Percentiles rank a stretch among this genome's conserved stretches.
These are phyloP conservation scores for Phyllopteryx taeniolatus DNA, from an alignment of 2,113 vertebrate genomes.

Conservation along the genomic window DNA sequence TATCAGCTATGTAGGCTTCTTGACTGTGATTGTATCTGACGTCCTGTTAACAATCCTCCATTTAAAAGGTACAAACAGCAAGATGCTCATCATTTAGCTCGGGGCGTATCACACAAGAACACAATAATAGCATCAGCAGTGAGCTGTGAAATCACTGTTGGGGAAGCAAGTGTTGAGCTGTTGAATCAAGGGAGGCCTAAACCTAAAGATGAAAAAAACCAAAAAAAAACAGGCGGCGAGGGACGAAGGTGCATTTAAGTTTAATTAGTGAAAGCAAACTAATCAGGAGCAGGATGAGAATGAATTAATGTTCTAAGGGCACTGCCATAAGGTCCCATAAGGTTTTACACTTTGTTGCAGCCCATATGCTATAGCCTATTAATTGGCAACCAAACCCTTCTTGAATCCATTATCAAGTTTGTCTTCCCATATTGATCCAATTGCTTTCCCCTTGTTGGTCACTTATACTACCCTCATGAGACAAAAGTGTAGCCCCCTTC, in stretches of 20 bases:
- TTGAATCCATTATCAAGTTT: constrained; percentile 30
- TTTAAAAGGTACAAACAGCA: constrained; percentile 64
- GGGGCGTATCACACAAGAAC: constrained; percentile 32
- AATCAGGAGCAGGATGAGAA: constrained; percentile 71
- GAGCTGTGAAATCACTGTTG: constrained; percentile 43
- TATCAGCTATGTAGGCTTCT: constrained; percentile 34
- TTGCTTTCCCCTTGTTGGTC: constrained; percentile 4
- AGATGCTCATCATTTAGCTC: constrained; percentile 51
- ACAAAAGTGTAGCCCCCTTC: not conserved
- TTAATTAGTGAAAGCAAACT: constrained; percentile 72
- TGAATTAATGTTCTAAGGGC: constrained; percentile 70
- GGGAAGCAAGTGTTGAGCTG: constrained; percentile 29
- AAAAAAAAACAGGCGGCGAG: constrained; percentile 13
- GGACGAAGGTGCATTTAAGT: constrained; percentile 69
- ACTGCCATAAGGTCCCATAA: constrained; percentile 53
- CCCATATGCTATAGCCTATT: constrained; percentile 56
- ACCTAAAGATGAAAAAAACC: constrained; percentile 18
- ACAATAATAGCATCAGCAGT: constrained; percentile 58
- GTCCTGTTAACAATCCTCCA: constrained; percentile 60
- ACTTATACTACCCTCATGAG: not conserved
- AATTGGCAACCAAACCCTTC: constrained; percentile 63
- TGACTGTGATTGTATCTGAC: constrained; percentile 59
- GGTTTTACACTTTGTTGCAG: constrained; percentile 51
- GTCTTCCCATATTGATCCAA: not conserved
- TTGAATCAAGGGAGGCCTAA: constrained; percentile 20